Evolutionary conservation across 2,797 vertebrate genomes (phyloP).

Genomic region (Sternotherus odoratus): DNA sequence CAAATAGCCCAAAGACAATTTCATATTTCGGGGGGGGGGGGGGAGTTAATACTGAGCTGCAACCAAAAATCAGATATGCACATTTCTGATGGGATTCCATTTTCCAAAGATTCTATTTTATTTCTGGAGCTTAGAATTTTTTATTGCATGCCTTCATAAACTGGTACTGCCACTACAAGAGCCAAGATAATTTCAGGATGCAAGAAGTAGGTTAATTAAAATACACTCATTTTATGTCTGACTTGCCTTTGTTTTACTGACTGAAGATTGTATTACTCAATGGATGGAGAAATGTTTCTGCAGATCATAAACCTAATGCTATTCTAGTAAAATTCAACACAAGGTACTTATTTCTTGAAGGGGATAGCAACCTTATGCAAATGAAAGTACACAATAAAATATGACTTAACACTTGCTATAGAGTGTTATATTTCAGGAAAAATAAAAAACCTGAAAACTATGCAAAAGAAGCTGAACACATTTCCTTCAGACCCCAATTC

Average conservation of each 20-base stretch:
- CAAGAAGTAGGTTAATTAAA: conserved; percentile 76
- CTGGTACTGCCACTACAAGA: background rate
- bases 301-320: conserved; percentile 75
- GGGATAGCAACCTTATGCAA: conserved; percentile 68
- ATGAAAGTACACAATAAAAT: conserved; percentile 60
- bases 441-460: background rate
- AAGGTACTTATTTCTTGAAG: conserved; percentile 72
- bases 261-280: conserved; percentile 69
- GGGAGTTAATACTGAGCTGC: background rate
- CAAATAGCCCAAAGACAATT: fast-evolving
- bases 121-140: background rate
- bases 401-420: conserved; percentile 51
- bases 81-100: background rate
- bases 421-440: background rate
- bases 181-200: conserved; percentile 29
- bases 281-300: conserved; percentile 74
- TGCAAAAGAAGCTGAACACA: background rate
- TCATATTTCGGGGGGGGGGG: background rate
- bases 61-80: background rate
- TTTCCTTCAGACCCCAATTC: background rate
- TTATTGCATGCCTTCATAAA: background rate
- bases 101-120: background rate
- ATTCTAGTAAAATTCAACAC: conserved; percentile 73
- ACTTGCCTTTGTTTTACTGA: conserved; percentile 48
- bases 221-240: conserved; percentile 63